These are phyloP conservation scores for Plumapathes pennacea DNA, from an alignment of 92 coral and sea anemone species.

Conservation along the genomic window DNA sequence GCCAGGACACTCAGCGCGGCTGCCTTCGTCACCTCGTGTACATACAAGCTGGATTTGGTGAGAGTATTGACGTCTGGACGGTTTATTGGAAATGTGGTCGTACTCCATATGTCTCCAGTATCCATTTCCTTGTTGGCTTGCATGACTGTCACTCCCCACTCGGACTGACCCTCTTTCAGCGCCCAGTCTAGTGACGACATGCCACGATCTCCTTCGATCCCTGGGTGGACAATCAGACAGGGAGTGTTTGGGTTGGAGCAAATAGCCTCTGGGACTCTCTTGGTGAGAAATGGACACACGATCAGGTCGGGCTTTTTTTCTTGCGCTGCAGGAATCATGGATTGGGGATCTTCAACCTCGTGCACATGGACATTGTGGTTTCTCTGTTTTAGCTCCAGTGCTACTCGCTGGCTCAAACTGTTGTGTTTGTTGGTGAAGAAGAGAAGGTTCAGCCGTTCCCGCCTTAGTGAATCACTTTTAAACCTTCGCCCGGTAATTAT, in stretches of 20 bases:
- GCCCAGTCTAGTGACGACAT: conserved; percentile 79
- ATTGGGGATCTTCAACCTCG: conserved; percentile 48
- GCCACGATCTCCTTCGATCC: conserved; percentile 83
- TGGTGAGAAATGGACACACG: conserved; percentile 71
- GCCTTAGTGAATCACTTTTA: too few relatives aligned
- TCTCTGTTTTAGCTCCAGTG: conserved; percentile 52
- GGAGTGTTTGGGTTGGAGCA: conserved; percentile 48
- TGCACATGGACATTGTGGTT: conserved; percentile 52
- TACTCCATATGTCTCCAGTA: conserved; percentile 78
- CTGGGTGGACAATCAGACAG: conserved; percentile 84
- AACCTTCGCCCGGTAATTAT: too few relatives aligned
- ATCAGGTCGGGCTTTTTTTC: conserved; percentile 52
- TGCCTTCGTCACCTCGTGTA: conserved; percentile 66
- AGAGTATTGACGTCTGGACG: conserved; percentile 70
- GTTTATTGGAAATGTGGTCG: conserved; percentile 40
- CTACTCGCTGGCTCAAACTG: conserved; percentile 77
- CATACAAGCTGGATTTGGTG: conserved; percentile 75
- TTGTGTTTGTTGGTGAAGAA: conserved; percentile 72
- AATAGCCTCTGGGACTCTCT: conserved; percentile 65
- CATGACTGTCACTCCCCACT: conserved; percentile 76
- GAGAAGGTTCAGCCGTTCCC: conserved; percentile 37
- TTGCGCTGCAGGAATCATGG: conserved; percentile 39
- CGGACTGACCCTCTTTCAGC: conserved; percentile 37
- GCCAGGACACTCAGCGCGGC: conserved; percentile 55
- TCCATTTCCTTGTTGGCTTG: conserved; percentile 77